phyloP scores from a whole-genome alignment of 2,113 vertebrate genomes.

The Tautogolabrus adspersus region DNA sequence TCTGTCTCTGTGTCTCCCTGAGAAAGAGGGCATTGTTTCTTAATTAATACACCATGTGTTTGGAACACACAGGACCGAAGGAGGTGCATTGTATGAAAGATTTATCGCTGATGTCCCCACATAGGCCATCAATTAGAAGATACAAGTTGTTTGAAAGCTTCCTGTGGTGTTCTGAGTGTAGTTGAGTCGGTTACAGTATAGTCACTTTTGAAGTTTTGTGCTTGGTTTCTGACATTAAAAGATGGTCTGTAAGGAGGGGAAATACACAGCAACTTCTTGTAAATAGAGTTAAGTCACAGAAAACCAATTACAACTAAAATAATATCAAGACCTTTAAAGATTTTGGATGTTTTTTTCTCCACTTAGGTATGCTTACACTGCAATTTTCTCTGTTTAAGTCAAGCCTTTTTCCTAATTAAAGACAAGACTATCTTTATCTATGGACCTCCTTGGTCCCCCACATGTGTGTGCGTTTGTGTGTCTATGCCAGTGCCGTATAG shows the following conservation, averaged over 20 bases:
- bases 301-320: background rate
- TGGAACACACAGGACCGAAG: slow-evolving; percentile 8
- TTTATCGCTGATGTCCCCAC: slow-evolving; percentile 27
- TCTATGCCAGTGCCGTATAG: slow-evolving; percentile 38
- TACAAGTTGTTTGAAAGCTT: slow-evolving; percentile 19
- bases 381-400: background rate
- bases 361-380: too few relatives aligned
- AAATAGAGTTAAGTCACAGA: background rate
- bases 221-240: background rate
- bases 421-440: background rate
- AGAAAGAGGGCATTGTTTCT: slow-evolving; percentile 67
- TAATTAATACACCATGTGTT: slow-evolving; percentile 63
- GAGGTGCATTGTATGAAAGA: slow-evolving; percentile 36
- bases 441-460: background rate
- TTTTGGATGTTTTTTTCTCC: background rate
- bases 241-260: background rate
- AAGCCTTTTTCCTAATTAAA: background rate
- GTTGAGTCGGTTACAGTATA: background rate
- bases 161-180: slow-evolving; percentile 12
- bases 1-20: slow-evolving; percentile 28
- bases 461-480: background rate
- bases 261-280: background rate
- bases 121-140: slow-evolving; percentile 24
- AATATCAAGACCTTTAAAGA: background rate
- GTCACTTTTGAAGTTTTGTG: background rate